These are phyloP conservation scores for Adelphocoris suturalis DNA, from an alignment of 2,888 invertebrate species.

Conservation along the genomic window DNA sequence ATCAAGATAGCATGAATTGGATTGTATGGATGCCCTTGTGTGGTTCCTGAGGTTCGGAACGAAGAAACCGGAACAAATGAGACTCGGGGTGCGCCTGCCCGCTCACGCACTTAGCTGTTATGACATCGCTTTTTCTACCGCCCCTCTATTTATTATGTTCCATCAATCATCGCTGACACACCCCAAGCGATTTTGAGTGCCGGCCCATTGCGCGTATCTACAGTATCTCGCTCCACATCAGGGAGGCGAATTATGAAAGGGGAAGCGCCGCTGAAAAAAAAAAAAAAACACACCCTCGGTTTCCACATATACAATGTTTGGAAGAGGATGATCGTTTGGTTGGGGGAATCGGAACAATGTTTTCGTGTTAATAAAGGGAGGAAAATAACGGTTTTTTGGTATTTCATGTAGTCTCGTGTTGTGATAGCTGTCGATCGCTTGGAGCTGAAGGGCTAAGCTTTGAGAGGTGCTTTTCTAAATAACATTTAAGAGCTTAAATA, in stretches of 20 bases:
- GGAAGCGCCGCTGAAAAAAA: background rate
- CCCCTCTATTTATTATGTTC: conserved; percentile 36
- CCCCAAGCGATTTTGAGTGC: conserved; percentile 39
- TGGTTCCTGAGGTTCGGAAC: background rate
- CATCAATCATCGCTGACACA: conserved; percentile 49
- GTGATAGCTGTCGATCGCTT: too few species aligned
- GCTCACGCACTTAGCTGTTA: conserved; percentile 20
- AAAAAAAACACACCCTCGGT: background rate
- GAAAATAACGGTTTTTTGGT: background rate
- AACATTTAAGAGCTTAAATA: too few species aligned
- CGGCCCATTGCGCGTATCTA: conserved; percentile 36
- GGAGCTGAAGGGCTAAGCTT: too few species aligned
- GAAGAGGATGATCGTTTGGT: background rate
- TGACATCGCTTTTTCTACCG: conserved; percentile 41
- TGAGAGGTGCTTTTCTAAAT: too few species aligned
- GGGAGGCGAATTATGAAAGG: background rate
- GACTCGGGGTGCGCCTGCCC: background rate
- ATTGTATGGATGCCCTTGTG: too few species aligned
- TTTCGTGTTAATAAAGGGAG: background rate
- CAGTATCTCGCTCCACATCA: background rate
- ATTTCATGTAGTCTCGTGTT: too few species aligned
- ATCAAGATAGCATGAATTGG: too few species aligned
- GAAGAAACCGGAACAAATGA: background rate
- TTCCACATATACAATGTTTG: background rate
- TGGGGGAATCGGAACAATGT: background rate